Percentiles rank a stretch among this genome's conserved stretches.
phyloP scores from a whole-genome alignment of 2,113 vertebrate genomes.

The Lophius piscatorius region DNA sequence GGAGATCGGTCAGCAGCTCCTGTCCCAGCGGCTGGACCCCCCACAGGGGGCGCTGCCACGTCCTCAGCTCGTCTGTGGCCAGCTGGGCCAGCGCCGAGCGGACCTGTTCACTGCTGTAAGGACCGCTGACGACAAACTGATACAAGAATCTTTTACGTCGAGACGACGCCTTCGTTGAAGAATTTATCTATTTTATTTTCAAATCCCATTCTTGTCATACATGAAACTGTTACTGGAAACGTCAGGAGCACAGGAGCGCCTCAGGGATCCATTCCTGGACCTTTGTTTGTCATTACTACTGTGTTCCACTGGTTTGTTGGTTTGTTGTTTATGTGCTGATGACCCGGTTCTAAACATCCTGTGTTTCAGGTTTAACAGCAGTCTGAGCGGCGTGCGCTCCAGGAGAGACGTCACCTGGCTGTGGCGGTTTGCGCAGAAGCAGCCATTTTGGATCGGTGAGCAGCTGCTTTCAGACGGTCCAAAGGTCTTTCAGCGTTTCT shows the following conservation, averaged over 20 bases:
- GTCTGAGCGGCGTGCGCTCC: constrained; percentile 76
- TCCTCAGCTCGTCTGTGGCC: constrained; percentile 61
- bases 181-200: too few species aligned
- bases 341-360: too few species aligned
- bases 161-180: too few species aligned
- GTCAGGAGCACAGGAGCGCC: too few species aligned
- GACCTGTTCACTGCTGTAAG: constrained; percentile 71
- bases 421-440: constrained; percentile 77
- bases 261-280: too few species aligned
- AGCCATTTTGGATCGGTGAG: constrained; percentile 80
- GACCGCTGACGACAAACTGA: too few species aligned
- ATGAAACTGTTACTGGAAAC: too few species aligned
- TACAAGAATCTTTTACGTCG: too few species aligned
- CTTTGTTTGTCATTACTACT: too few species aligned
- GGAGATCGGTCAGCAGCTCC: constrained; percentile 38
- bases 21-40: constrained; percentile 69
- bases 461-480: too few species aligned
- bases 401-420: constrained; percentile 74
- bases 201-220: too few species aligned
- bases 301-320: not conserved
- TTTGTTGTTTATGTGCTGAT: not conserved
- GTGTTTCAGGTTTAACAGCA: constrained; percentile 76
- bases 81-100: constrained; percentile 75
- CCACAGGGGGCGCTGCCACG: constrained; percentile 70
- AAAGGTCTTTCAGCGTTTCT: too few species aligned